These are phyloP conservation scores for Notolabrus celidotus DNA, from an alignment of 2,797 vertebrate species.

Conservation along the genomic window DNA sequence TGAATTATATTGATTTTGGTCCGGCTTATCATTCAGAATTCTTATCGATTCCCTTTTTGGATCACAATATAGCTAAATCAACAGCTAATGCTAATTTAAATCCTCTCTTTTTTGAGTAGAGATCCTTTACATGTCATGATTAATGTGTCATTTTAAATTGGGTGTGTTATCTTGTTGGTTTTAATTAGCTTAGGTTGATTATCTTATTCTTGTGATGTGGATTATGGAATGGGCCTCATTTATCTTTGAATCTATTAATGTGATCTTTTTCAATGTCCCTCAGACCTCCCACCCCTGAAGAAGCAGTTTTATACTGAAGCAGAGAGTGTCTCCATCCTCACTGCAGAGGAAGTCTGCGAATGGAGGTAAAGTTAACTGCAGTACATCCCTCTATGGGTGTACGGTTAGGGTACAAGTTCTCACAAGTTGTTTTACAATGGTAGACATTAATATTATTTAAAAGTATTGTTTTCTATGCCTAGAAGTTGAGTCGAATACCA, in stretches of 20 bases:
- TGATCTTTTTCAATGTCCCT: not conserved
- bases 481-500: not conserved
- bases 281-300: constrained; percentile 90
- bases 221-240: rapidly evolving
- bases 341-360: constrained; percentile 83
- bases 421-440: too few species aligned
- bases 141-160: not conserved
- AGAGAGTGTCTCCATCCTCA: constrained; percentile 83
- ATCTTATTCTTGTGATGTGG: not conserved
- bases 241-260: not conserved
- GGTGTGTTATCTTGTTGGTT: not conserved
- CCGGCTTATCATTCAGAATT: too few species aligned
- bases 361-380: constrained; percentile 89
- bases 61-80: not conserved
- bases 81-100: not conserved
- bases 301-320: constrained; percentile 94
- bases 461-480: too few species aligned
- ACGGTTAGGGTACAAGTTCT: too few species aligned
- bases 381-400: not conserved
- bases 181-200: not conserved
- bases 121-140: not conserved
- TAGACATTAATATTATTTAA: too few species aligned
- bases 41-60: too few species aligned
- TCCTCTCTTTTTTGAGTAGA: too few species aligned
- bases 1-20: too few species aligned